Percentiles rank a stretch among this genome's conserved stretches.
Evolutionary conservation across 2,797 vertebrate genomes (phyloP).

Genomic region (Distichodus sexfasciatus): DNA sequence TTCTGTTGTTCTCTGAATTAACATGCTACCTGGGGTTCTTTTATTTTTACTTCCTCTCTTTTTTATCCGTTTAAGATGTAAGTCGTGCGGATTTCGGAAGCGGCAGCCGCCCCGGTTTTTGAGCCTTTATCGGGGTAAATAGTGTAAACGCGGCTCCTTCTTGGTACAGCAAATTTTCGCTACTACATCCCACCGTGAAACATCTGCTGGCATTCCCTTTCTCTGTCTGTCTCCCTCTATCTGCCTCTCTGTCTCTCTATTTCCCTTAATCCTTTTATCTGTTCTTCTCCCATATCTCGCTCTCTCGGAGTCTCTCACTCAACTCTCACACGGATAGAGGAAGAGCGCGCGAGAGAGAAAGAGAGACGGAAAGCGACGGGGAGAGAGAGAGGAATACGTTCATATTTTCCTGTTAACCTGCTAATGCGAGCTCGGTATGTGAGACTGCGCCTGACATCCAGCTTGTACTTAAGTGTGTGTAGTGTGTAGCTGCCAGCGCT

Average conservation of each 20-base stretch:
- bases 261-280: background rate
- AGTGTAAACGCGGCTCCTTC: background rate
- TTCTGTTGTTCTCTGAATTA: background rate
- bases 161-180: background rate
- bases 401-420: no score
- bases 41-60: background rate
- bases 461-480: slow-evolving; percentile 42
- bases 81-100: background rate
- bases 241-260: background rate
- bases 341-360: no score
- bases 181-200: background rate
- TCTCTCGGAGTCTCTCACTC: slow-evolving; percentile 65
- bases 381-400: no score
- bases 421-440: slow-evolving; percentile 58
- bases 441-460: slow-evolving; percentile 8
- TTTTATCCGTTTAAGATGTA: background rate
- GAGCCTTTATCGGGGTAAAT: background rate
- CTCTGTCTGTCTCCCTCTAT: slow-evolving; percentile 28
- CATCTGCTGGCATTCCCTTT: slow-evolving; percentile 1
- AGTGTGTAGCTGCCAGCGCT: slow-evolving; percentile 61
- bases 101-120: background rate
- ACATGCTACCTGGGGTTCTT: background rate
- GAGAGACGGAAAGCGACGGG: no score
- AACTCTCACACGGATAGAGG: slow-evolving; percentile 68
- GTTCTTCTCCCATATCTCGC: background rate